phyloP scores from a whole-genome alignment of 2,888 invertebrate genomes.

The Pristionchus japonicus region DNA sequence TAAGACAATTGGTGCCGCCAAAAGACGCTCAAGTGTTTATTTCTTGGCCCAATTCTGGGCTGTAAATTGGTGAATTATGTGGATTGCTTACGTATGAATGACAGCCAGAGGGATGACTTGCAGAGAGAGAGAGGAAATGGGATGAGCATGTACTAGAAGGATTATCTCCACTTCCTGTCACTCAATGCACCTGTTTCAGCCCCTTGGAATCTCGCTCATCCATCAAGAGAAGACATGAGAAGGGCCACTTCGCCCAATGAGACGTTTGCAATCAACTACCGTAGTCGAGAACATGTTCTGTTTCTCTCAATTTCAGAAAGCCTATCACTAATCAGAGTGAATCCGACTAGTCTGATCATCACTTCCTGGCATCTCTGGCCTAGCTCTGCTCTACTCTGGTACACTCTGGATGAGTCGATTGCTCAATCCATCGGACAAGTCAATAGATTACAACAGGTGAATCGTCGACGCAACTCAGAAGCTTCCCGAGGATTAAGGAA shows the following conservation, averaged over 20 bases:
- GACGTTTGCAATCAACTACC: conserved; percentile 36
- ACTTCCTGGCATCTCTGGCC: neutral
- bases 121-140: neutral
- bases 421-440: conserved; percentile 19
- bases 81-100: neutral
- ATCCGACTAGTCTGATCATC: neutral
- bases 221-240: conserved; percentile 20
- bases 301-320: neutral
- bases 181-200: conserved; percentile 17
- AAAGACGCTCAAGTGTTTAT: conserved; percentile 33
- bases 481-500: neutral
- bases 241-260: conserved; percentile 19
- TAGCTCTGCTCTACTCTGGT: neutral
- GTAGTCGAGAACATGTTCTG: neutral
- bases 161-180: conserved; percentile 5
- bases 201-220: neutral
- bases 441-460: conserved; percentile 16
- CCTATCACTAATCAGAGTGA: no score
- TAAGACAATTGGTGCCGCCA: neutral
- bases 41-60: neutral
- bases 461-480: conserved; percentile 4
- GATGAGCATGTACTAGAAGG: conserved; percentile 2
- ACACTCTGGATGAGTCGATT: neutral
- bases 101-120: neutral
- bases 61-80: neutral